Evolutionary conservation across 64 coral and sea anemone species (phyloP).

Genomic region (Orbicella faveolata): DNA sequence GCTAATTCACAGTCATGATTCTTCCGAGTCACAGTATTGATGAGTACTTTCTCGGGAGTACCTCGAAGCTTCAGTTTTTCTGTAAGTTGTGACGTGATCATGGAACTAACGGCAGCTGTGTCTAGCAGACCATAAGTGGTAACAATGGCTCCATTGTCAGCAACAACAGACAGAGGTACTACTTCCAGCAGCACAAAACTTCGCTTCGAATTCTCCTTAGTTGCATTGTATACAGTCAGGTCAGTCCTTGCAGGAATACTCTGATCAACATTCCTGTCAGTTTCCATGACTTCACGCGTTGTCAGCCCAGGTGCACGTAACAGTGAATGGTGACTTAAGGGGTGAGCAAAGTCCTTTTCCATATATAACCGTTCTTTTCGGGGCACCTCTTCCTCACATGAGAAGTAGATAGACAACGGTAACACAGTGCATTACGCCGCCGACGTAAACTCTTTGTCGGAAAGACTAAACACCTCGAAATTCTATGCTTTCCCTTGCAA

Average conservation of each 20-base stretch:
- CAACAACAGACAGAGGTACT: constrained; percentile 30
- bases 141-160: constrained; percentile 30
- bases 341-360: no score
- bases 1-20: constrained; percentile 36
- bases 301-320: no score
- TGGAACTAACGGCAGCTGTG: constrained; percentile 63
- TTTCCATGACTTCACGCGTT: no score
- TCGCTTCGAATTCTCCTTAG: constrained; percentile 1
- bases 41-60: constrained; percentile 39
- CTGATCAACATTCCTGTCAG: no score
- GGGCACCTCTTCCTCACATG: no score
- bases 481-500: no score
- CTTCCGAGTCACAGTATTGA: constrained; percentile 64
- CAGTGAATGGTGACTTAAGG: no score
- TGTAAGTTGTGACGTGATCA: constrained; percentile 61
- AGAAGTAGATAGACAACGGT: no score
- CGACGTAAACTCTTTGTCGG: no score
- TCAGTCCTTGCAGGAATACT: background rate
- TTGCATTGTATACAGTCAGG: background rate
- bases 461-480: no score
- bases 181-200: constrained; percentile 55
- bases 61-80: constrained; percentile 43
- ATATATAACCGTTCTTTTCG: no score
- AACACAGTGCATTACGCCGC: no score
- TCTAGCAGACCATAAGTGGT: constrained; percentile 52